phyloP scores from a whole-genome alignment of 2,888 invertebrate species.

The Ophraella communa region DNA sequence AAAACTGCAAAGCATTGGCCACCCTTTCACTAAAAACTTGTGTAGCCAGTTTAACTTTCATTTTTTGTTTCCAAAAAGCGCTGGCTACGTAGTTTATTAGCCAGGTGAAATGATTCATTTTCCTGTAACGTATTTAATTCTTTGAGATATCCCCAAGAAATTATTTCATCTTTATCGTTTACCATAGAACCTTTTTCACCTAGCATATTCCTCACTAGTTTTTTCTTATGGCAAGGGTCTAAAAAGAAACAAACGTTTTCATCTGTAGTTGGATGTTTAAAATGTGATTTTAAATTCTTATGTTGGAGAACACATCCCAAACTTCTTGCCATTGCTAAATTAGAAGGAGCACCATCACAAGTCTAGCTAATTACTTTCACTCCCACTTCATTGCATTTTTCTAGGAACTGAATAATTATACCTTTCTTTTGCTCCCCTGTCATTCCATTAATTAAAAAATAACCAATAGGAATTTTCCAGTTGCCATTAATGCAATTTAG shows the following conservation, averaged over 20 bases:
- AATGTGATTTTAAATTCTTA: not conserved
- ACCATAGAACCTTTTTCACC: slow-evolving; percentile 17
- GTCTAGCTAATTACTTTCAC: not conserved
- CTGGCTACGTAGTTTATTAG: too few species aligned
- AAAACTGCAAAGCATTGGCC: too few species aligned
- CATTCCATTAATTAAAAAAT: slow-evolving; percentile 1
- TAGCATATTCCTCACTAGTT: slow-evolving; percentile 25
- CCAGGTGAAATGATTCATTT: too few species aligned
- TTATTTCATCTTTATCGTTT: slow-evolving; percentile 14
- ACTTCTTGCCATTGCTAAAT: too few species aligned
- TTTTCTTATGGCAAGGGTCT: slow-evolving; percentile 26
- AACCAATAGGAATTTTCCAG: too few species aligned
- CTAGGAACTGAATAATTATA: slow-evolving; percentile 3
- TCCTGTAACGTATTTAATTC: not conserved
- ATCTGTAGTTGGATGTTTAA: slow-evolving; percentile 22
- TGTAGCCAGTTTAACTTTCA: too few species aligned
- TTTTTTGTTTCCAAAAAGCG: too few species aligned
- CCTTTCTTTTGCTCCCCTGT: slow-evolving; percentile 15
- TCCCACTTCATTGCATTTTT: not conserved
- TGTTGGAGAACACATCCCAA: not conserved
- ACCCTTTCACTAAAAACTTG: not conserved
- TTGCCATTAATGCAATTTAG: slow-evolving; percentile 1
- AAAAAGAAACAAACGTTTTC: too few species aligned
- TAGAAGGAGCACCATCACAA: slow-evolving; percentile 24
- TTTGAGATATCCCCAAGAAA: slow-evolving; percentile 23